Evolutionary conservation across 2,888 invertebrate genomes (phyloP), one percentile per base, ranked within the genome.

Genomic region (Cosmorhoe ocellata): DNA sequence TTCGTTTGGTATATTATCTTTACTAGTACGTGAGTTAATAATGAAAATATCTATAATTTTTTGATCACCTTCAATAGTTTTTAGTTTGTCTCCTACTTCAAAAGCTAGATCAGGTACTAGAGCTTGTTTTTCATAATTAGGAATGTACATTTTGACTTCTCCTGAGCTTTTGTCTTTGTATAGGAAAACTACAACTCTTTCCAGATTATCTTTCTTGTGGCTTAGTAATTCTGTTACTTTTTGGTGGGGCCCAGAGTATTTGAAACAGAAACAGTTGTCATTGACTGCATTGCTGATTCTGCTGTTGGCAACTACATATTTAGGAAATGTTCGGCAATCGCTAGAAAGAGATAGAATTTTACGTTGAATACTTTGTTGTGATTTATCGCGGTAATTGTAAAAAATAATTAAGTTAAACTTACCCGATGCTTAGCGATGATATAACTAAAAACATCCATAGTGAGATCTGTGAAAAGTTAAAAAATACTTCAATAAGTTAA

Each of bases 141-240:
- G 87, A 8, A 74, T 62, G 34, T 76, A 79, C 18, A 76, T 43
- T 31, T 68, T 63, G 2, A 81, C 45, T 31, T 67, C 37, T 6
- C 66, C 51, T 2, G 71, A 63, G 0, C 24, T 12, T 3, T 40
- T 9, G 33, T 71, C 61, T 59, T 53, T 74, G 51, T 82, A 88
- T 0, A 84, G 41, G 53, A 75, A 81, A 1, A 84, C 57, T 0
- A 84, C 78, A 3, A 82, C 49, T 56, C 86, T 72, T 49, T 79
- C 71, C 2, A 72, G 49, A 0, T 66, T 64, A n/a, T 53, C 31
- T 3, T 54, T 41, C 0, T 54, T 12, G 9, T 58, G 18, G 10
- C 61, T 61, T 0, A 80, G 13, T n/a, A 62, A 14, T 2, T 74
- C 51, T n/a, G 64, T 54, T 3, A 74, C 59, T 6, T 56, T 60